Evolutionary conservation across 2,888 invertebrate genomes (phyloP), one percentile per base, ranked within the genome.

Genomic region (Drosophila birchii): DNA sequence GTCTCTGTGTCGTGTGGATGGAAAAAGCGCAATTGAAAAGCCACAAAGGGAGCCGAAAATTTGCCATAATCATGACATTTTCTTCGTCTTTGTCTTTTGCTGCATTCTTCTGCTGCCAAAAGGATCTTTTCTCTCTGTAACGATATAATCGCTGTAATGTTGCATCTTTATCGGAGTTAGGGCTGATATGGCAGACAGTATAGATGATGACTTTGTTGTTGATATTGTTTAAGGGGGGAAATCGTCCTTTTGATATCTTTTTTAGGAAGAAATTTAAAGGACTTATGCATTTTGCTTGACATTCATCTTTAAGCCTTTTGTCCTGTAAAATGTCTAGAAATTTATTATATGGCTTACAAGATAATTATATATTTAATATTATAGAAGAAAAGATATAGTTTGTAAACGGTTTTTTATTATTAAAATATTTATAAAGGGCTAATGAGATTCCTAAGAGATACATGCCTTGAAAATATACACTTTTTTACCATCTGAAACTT

Each of bases 51-150:
- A 64, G 54, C 75, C 80, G 76, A 90, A 90, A 85, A 90, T 88
- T 86, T 88, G 90, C 89, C 90, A 84, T 90, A 90, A 88, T 90
- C 88, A 90, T 78, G 85, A 76, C 72, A 68, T 81, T 81, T 78
- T 84, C 69, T 82, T 47, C 55, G n/a, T 26, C 47, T 44, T 43
- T 39, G 54, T 68, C 53, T 41, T 56, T 44, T 36, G 51, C 16
- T 36, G 54, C 39, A 45, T 41, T 54, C 51, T 69, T 41, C 45
- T 18, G 38, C 45, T 47, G 45, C 45, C 45, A 45, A 47, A 47
- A 44, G 66, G 55, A 73, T 80, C 66, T 62, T 62, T 70, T 60
- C 60, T 60, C 56, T 70, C 66, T 72, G 58, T 38, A 63, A 71
- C 54, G 54, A 64, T 57, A 55, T 88, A 83, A 88, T 88, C 84